A percentile compares a stretch with the other conserved stretches of the same genome.
These are phyloP conservation scores for Gallinago solitaria DNA, from an alignment of 2,797 vertebrate genomes.

Conservation along the genomic window DNA sequence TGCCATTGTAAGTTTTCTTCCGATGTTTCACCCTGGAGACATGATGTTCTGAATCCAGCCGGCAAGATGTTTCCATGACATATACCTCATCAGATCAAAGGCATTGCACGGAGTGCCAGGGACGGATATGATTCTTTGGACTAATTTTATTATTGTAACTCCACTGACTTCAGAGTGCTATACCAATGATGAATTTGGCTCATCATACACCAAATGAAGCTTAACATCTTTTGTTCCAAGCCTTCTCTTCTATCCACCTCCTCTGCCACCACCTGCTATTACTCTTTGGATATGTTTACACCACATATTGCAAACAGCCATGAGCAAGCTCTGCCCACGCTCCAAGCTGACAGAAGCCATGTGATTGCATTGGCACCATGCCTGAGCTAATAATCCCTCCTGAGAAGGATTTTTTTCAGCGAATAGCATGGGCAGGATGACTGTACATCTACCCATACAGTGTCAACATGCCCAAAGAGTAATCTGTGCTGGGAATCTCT, in stretches of 20 bases:
- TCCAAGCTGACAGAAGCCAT: constrained; percentile 60
- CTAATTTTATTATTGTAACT: constrained; percentile 60
- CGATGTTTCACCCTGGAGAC: background rate
- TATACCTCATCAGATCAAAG: constrained; percentile 50
- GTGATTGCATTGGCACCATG: constrained; percentile 47
- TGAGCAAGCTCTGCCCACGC: constrained; percentile 64
- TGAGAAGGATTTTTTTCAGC: constrained; percentile 24
- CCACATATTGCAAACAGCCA: constrained; percentile 67
- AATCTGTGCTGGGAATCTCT: constrained; percentile 21
- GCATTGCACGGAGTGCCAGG: background rate
- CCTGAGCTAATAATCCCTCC: constrained; percentile 56
- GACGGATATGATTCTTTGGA: background rate
- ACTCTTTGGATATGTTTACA: constrained; percentile 63
- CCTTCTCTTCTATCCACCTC: constrained; percentile 45
- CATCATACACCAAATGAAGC: constrained; percentile 50
- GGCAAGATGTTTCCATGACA: constrained; percentile 41
- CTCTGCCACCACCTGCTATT: constrained; percentile 68
- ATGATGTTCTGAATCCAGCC: background rate
- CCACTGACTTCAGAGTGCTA: constrained; percentile 45
- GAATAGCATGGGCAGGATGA: constrained; percentile 6
- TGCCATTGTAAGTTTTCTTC: background rate
- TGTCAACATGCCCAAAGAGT: constrained; percentile 24
- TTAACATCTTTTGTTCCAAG: constrained; percentile 66
- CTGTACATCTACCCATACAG: background rate
- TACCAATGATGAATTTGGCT: constrained; percentile 54